Evolutionary conservation across 2,113 vertebrate species (phyloP).

Genomic region (Myocastor coypus): DNA sequence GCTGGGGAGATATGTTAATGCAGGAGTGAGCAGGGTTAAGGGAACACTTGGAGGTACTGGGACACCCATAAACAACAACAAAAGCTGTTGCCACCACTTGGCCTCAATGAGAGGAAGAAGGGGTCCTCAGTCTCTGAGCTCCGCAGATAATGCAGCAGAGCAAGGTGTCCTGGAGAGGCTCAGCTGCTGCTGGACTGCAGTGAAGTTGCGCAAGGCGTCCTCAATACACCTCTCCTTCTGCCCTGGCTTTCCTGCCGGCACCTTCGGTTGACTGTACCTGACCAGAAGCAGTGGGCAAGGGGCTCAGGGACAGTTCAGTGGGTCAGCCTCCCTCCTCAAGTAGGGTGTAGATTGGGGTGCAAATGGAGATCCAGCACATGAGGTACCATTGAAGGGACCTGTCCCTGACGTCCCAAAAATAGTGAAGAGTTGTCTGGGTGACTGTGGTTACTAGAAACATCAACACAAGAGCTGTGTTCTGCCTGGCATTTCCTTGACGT

Average conservation of each 20-base stretch:
- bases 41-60: neutral
- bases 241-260: neutral
- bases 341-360: neutral
- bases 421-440: neutral
- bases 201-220: neutral
- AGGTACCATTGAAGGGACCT: neutral
- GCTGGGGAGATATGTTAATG: neutral
- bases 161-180: neutral
- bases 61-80: neutral
- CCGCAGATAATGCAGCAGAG: neutral
- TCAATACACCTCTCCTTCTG: neutral
- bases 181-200: neutral
- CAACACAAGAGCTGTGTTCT: neutral
- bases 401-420: neutral
- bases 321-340: neutral
- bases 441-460: neutral
- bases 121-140: neutral
- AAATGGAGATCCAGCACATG: neutral
- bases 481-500: neutral
- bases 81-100: neutral
- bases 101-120: neutral
- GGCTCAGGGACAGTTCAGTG: neutral
- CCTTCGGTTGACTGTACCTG: neutral
- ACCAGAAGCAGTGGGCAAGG: neutral
- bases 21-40: neutral